Evolutionary conservation across 2,797 vertebrate genomes (phyloP).

Genomic region (Muscicapa striata): DNA sequence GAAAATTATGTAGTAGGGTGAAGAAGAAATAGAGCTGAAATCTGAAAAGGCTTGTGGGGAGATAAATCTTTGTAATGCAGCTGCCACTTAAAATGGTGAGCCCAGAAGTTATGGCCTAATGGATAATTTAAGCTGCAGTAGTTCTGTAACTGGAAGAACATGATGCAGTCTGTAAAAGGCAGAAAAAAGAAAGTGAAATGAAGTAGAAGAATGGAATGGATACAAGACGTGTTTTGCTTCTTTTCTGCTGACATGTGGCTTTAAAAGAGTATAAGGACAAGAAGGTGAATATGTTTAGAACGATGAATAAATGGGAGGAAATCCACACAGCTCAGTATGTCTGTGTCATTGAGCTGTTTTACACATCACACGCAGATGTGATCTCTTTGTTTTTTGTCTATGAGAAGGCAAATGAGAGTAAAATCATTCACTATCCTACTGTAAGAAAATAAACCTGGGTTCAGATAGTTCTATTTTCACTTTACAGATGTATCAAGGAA

Average conservation of each 20-base stretch:
- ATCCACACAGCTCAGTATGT: not conserved
- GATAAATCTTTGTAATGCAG: not conserved
- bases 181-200: not conserved
- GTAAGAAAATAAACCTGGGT: not conserved
- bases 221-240: not conserved
- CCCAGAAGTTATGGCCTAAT: not conserved
- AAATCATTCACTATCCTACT: not conserved
- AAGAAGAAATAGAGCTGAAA: not conserved
- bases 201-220: not conserved
- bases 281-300: not conserved
- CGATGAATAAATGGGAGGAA: not conserved
- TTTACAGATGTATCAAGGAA: not conserved
- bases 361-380: not conserved
- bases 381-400: not conserved
- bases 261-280: not conserved
- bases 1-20: not conserved
- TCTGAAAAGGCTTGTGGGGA: not conserved
- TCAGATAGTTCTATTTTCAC: not conserved
- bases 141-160: not conserved
- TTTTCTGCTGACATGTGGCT: not conserved
- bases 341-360: not conserved
- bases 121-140: not conserved
- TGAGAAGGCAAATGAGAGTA: not conserved
- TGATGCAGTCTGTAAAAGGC: not conserved
- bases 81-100: not conserved